Conservation (phyloP, 2,113 vertebrate species). For the Colaptes auratus region DNA sequence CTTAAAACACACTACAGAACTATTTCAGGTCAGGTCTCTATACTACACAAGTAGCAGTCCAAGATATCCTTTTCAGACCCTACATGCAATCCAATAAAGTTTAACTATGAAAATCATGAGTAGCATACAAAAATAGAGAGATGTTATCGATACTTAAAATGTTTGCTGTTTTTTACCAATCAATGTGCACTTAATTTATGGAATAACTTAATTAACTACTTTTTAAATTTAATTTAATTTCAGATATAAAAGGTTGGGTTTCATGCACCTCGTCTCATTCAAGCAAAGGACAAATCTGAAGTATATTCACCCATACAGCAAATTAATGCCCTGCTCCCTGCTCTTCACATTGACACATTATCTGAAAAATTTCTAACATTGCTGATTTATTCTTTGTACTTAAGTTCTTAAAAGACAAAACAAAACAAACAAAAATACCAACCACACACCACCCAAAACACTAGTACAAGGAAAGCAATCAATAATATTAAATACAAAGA, state of each 20-base stretch:
- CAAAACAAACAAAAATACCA: no score
- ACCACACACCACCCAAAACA: background rate
- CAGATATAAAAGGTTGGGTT: background rate
- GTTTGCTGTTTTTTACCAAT: background rate
- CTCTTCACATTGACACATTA: background rate
- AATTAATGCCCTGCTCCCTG: background rate
- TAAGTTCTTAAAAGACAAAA: background rate
- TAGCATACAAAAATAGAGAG: background rate
- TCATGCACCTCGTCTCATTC: background rate
- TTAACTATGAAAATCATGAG: accelerated
- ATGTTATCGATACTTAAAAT: background rate
- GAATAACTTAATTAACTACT: background rate
- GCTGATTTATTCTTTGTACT: background rate
- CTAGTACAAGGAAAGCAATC: background rate
- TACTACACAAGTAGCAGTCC: background rate
- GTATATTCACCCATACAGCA: background rate
- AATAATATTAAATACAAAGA: background rate
- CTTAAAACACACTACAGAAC: background rate
- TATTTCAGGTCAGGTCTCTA: background rate
- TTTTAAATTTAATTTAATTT: background rate
- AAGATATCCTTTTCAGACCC: background rate
- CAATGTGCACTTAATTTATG: background rate
- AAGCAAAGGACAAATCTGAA: accelerated
- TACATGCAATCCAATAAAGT: background rate
- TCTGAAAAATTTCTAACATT: background rate